Conservation (phyloP, 2,797 vertebrate species). For the Clarias platycephalus region DNA sequence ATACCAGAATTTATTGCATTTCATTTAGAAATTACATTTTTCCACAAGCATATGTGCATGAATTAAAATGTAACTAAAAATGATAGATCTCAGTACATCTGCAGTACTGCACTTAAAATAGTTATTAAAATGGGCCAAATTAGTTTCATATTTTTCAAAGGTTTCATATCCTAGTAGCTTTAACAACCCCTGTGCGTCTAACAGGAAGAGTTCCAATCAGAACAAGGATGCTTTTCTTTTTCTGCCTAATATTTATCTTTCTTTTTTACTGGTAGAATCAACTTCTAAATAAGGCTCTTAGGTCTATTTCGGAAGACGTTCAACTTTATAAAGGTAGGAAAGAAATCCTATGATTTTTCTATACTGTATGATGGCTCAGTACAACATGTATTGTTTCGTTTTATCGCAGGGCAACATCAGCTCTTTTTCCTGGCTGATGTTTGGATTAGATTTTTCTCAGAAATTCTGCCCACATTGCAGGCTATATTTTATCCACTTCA, state of each 20-base stretch:
- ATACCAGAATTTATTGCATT: background rate
- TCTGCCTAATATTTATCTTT: background rate
- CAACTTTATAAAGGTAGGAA: constrained; percentile 79
- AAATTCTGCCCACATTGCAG: constrained; percentile 82
- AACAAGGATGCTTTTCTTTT: background rate
- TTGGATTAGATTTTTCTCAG: constrained; percentile 84
- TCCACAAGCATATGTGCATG: background rate
- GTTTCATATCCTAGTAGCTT: background rate
- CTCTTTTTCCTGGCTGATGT: constrained; percentile 76
- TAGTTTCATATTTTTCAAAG: background rate
- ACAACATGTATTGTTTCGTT: constrained; percentile 17
- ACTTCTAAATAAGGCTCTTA: constrained; percentile 80
- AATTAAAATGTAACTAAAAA: background rate
- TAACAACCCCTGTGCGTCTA: background rate
- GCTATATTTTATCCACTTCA: constrained; percentile 86
- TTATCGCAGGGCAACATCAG: constrained; percentile 70
- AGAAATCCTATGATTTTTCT: background rate
- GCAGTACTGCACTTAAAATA: background rate
- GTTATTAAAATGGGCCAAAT: background rate
- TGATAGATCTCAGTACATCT: background rate
- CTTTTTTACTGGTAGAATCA: constrained; percentile 76
- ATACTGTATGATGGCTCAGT: background rate
- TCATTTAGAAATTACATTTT: background rate
- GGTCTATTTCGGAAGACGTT: constrained; percentile 81
- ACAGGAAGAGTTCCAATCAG: background rate